Evolutionary conservation across 2,797 vertebrate species (phyloP).

Genomic region (Columba guinea): DNA sequence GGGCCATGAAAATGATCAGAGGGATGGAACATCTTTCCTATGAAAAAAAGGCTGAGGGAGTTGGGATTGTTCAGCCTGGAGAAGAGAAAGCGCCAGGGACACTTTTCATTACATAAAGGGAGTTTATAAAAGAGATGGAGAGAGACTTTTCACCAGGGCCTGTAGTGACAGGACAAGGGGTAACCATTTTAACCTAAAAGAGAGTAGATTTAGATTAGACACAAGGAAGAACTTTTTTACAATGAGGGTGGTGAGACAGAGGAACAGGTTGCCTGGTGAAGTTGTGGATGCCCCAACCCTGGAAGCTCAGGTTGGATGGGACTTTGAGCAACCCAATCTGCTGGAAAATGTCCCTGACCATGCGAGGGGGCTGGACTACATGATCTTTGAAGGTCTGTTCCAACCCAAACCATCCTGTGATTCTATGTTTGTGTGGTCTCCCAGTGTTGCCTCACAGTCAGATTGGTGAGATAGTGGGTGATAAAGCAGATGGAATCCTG

Average conservation of each 20-base stretch:
- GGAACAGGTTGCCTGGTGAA: background rate
- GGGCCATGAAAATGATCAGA: background rate
- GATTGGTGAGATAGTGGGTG: background rate
- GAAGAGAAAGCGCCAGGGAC: background rate
- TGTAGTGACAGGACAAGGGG: background rate
- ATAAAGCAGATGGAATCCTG: background rate
- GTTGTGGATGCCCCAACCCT: background rate
- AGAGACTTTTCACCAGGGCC: too few relatives aligned
- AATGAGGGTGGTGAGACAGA: background rate
- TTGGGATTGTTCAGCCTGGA: background rate
- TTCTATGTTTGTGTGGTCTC: background rate
- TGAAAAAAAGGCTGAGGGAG: background rate
- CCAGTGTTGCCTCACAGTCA: background rate
- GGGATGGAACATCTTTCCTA: background rate
- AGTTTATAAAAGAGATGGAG: background rate
- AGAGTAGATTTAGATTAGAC: background rate
- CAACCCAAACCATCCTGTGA: too few relatives aligned
- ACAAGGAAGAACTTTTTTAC: background rate
- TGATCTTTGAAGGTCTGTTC: too few relatives aligned
- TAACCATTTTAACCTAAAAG: background rate
- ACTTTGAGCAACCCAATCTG: too few relatives aligned
- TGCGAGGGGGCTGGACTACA: too few relatives aligned
- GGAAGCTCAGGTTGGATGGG: background rate
- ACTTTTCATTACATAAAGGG: background rate
- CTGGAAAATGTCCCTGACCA: too few relatives aligned